Base-by-base conservation (phyloP, 2,888 invertebrate genomes). In the Abrostola triplasia region DNA sequence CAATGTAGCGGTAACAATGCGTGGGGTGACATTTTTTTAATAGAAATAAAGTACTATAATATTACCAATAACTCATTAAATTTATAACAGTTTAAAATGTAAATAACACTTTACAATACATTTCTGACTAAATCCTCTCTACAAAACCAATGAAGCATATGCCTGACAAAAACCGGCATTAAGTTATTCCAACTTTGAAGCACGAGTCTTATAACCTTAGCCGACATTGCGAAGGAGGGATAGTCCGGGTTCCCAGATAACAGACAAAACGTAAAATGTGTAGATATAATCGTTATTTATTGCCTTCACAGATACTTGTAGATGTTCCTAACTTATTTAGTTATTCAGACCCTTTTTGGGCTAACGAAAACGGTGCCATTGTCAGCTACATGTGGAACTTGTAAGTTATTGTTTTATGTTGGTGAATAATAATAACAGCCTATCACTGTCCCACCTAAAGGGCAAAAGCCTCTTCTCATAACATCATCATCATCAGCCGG, bases 241-340 rank as follows among this genome's bases (percentile, higher is more conserved):
- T 54, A 57, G 52, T 53, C 44, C 42, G 44, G 42, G 60, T 53
- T 54, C 54, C 9, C 6, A 64, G 76, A 76, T 76, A 78, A 63
- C 60, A 24, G 63, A 42, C 59, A 37, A 68, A 70, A 75, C 62
- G 68, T 78, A 67, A 66, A 76, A 77, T 59, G 62, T 68, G 48
- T 40, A 57, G 54, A 78, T 76, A 64, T 42, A 37, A 78, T 76
- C 79, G 64, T 76, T 62, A 78, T 76, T 76, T 78, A 78, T 76
- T 64, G 60, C 44, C 11, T 44, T 50, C 49, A 52, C 41, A 67
- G 62, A 60, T 75, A 70, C 76, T 71, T 64, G 57, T 61, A 59
- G n/a, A 9, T 35, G 36, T 44, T 50, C 4, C 36, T 53, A 52
- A 71, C 52, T 56, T 48, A 63, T 54, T 57, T 63, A 50, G 47